Conservation (phyloP, 2,797 vertebrate species). For the Sternotherus odoratus region DNA sequence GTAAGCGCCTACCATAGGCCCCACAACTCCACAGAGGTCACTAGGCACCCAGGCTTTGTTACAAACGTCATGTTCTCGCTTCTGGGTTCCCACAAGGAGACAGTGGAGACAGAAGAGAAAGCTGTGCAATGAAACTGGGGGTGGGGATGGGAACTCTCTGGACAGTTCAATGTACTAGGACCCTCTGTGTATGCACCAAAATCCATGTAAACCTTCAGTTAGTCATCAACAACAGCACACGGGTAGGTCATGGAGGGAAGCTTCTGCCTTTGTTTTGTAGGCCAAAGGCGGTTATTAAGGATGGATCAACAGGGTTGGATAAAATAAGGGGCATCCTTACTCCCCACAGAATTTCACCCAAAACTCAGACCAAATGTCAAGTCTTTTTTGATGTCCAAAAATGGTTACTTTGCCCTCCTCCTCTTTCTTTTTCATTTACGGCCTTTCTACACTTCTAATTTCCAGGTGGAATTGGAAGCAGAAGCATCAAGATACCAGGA, state of each 20-base stretch:
- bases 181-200: not conserved
- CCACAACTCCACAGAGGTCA: slow-evolving; percentile 39
- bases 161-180: not conserved
- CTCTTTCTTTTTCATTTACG: not conserved
- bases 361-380: not conserved
- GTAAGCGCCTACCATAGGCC: slow-evolving; percentile 27
- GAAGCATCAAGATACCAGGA: not conserved
- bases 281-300: not conserved
- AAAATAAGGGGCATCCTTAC: not conserved
- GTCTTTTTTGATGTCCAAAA: slow-evolving; percentile 32
- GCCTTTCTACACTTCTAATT: not conserved
- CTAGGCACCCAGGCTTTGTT: not conserved
- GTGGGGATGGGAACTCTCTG: not conserved
- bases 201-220: not conserved
- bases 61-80: not conserved
- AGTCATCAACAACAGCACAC: not conserved
- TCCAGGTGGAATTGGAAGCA: not conserved
- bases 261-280: not conserved
- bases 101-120: not conserved
- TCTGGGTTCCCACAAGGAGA: not conserved
- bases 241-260: not conserved
- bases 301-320: not conserved
- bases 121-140: not conserved
- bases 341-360: not conserved
- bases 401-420: not conserved